Base-by-base conservation (phyloP, 1,140 invertebrate genomes). In the Brachionus sp. region DNA sequence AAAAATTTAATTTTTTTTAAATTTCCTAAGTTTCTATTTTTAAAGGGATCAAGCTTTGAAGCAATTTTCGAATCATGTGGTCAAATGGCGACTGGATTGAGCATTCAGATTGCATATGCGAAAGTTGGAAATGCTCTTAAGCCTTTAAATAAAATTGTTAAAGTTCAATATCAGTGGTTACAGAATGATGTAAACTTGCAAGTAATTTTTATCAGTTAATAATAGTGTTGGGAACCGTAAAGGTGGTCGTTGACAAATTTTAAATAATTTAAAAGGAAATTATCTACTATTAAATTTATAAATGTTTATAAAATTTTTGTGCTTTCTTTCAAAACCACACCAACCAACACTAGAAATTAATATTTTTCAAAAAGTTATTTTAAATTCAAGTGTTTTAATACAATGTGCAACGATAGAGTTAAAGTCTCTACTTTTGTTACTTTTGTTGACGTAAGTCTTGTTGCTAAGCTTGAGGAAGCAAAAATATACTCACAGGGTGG, bases 51-150 rank as follows among this genome's bases (percentile, higher is more conserved):
- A 9, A 57, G 19, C 9, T 57, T 25, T 46, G 70, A 75, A 75
- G 10, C 42, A 75, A 39, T 39, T 73, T 73, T 39, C 16, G 3
- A 42, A n/a, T 42, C 68, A 73, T 75, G 70, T 75, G 46, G 46
- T 0, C 23, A 23, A 12, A 46, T 75, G 23, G 3, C 42, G 2
- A 46, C 19, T 13, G 25, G 39, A 23, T 75, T 75, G 23, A 75
- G 70, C 23, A 75, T 75, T 75, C 25, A 75, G 44, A 75, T 75
- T 5, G 70, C 70, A 25, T 75, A 46, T 75, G 70, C 70, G 3
- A 46, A 75, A 25, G 70, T 75, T 33, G 70, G 70, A 19, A 75
- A 75, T 46, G 70, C 42, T 3, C 23, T 75, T 13, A 75, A 75
- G 9, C 42, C 70, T 46, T 23, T 44, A 19, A 46, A 44, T 25